Evolutionary conservation across 2,113 vertebrate species (phyloP).

Genomic region (Axis porcinus): DNA sequence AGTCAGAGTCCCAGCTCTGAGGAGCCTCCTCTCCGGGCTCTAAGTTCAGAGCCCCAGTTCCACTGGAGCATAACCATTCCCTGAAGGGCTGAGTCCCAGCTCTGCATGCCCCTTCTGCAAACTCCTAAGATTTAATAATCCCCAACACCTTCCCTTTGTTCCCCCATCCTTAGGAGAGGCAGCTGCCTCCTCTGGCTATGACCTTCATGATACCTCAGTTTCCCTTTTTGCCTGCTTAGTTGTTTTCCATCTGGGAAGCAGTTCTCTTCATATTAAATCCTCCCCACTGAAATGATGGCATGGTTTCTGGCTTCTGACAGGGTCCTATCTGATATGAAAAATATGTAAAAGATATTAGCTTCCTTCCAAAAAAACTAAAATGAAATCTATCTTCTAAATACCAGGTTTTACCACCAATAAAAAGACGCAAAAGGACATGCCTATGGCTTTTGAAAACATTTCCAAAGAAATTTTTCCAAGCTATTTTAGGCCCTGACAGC

Average conservation of each 20-base stretch:
- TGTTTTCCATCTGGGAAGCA: not conserved
- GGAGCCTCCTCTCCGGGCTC: not conserved
- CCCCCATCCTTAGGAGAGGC: not conserved
- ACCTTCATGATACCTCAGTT: not conserved
- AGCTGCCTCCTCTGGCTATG: not conserved
- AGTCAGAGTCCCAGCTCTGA: not conserved
- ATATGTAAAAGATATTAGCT: not conserved
- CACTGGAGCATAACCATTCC: not conserved
- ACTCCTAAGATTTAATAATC: not conserved
- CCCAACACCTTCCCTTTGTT: not conserved
- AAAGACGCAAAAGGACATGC: slow-evolving; percentile 38
- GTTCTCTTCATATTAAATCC: not conserved
- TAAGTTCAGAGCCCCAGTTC: not conserved
- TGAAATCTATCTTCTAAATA: slow-evolving; percentile 24
- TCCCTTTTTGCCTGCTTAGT: not conserved
- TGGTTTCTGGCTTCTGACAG: not conserved
- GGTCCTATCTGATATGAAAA: not conserved
- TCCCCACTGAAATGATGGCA: not conserved
- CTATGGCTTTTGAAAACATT: slow-evolving; percentile 55
- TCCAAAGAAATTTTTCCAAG: slow-evolving; percentile 22
- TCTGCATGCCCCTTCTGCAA: not conserved
- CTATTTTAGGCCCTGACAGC: slow-evolving; percentile 49
- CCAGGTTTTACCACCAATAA: slow-evolving; percentile 13
- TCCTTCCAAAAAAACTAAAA: not conserved
- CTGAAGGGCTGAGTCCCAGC: not conserved